phyloP scores from a whole-genome alignment of 2,888 invertebrate genomes.

The Dendrolimus pini region DNA sequence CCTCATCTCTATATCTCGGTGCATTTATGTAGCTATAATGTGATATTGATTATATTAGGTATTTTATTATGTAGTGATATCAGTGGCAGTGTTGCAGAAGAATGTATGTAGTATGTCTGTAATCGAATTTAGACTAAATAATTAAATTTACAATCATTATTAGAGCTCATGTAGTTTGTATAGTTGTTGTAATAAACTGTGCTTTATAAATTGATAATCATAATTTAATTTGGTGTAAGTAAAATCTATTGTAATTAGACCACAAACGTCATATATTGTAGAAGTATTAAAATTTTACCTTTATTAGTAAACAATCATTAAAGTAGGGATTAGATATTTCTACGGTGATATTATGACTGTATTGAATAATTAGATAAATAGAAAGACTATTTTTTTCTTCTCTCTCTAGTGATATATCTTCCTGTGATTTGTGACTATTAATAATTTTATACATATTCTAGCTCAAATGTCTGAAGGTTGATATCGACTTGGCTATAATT shows the following conservation, averaged over 20 bases:
- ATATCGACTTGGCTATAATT: constrained; percentile 65
- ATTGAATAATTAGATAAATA: constrained; percentile 44
- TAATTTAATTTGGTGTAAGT: neutral
- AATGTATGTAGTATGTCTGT: constrained; percentile 1
- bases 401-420: constrained; percentile 55
- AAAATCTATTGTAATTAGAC: neutral
- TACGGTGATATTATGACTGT: constrained; percentile 56
- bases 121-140: neutral
- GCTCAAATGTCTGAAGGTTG: constrained; percentile 56
- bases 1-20: constrained; percentile 42
- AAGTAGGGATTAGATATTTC: constrained; percentile 43
- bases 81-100: neutral
- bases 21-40: constrained; percentile 56
- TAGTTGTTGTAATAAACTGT: neutral
- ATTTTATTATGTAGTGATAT: neutral
- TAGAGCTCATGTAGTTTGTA: neutral
- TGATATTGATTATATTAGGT: constrained; percentile 50
- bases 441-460: constrained; percentile 68
- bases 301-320: constrained; percentile 4
- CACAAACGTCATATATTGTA: neutral
- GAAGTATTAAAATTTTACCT: neutral
- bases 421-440: constrained; percentile 71
- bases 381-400: constrained; percentile 47
- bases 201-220: neutral
- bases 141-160: neutral